Evolutionary conservation across 2,888 invertebrate genomes (phyloP), one percentile per base, ranked within the genome.

Genomic region (Hololepta plana): DNA sequence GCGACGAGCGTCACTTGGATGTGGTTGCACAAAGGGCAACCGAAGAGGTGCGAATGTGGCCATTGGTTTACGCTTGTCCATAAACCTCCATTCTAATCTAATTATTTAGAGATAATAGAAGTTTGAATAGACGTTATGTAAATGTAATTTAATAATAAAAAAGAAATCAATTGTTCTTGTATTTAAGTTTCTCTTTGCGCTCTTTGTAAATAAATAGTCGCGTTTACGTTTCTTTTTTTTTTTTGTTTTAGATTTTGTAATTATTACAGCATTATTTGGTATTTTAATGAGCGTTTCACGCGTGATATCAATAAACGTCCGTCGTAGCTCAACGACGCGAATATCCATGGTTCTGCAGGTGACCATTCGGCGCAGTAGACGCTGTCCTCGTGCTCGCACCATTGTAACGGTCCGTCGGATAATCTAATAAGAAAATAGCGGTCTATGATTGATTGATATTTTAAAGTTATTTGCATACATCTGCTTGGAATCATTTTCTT

Each of bases 341-440:
- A 96, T 30, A 90, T 77, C 96, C 96, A 98, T 8, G 96, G 93
- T 59, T 98, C 96, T 12, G 87, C 85, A 12, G 81, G 73, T 33
- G 91, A 91, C 96, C 96, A 98, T 54, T 93, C 93, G 0, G 81
- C 87, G 44, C 84, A 81, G 58, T 95, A 98, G 9, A 98, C 95
- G 4, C 90, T 88, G 54, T 98, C 96, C 51, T 96, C 96, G 47
- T 98, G 95, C 49, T 96, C 93, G 47, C 90, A 93, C 31, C 77
- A 81, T 27, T 82, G 80, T 3, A 96, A 62, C 0, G 93, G 72
- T 2, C 90, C 90, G 57, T 96, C 95, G 36, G 76, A 69, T 13
- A 76, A 49, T 28, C 74, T 76, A n/a, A n/a, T n/a, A n/a, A n/a
- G n/a, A n/a, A n/a, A n/a, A n/a, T n/a, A n/a, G n/a, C n/a, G n/a